Evolutionary conservation across 1,140 invertebrate genomes (phyloP).

Genomic region (Drosophila erecta): DNA sequence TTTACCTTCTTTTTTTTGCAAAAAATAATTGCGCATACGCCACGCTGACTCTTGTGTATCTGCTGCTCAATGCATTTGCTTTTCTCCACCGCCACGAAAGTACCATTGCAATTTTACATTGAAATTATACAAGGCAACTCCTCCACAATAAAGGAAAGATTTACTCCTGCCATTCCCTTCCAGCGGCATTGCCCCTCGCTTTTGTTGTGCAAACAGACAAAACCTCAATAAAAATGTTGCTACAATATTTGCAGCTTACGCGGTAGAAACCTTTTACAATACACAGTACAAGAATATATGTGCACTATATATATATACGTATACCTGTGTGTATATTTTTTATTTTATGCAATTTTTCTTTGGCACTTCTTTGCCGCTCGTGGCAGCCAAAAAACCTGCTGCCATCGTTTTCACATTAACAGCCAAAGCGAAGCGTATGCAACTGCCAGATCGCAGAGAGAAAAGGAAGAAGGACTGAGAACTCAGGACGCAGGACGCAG

Average conservation of each 20-base stretch:
- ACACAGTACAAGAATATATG: conserved; percentile 54
- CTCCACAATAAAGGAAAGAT: conserved; percentile 33
- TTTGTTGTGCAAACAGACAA: conserved; percentile 79
- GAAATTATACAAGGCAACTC: conserved; percentile 70
- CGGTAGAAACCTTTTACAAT: conserved; percentile 67
- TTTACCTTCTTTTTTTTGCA: conserved; percentile 39
- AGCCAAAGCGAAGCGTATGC: conserved; percentile 79
- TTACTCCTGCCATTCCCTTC: conserved; percentile 16
- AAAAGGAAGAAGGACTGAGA: conserved; percentile 5
- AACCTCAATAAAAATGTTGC: conserved; percentile 82
- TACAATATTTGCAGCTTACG: conserved; percentile 79
- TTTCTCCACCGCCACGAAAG: conserved; percentile 53
- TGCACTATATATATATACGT: conserved; percentile 1
- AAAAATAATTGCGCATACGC: conserved; percentile 80
- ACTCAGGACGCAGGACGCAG: neutral
- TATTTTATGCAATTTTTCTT: conserved; percentile 66
- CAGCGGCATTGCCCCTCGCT: conserved; percentile 42
- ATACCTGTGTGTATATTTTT: conserved; percentile 19
- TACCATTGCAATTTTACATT: conserved; percentile 76
- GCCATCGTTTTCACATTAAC: conserved; percentile 83
- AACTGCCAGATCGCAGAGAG: conserved; percentile 60
- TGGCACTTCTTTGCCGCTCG: conserved; percentile 30
- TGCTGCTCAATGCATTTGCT: conserved; percentile 67
- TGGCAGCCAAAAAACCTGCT: conserved; percentile 74
- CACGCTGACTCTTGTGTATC: conserved; percentile 72